Evolutionary conservation across 2,113 vertebrate genomes (phyloP).

Genomic region (Riparia riparia): DNA sequence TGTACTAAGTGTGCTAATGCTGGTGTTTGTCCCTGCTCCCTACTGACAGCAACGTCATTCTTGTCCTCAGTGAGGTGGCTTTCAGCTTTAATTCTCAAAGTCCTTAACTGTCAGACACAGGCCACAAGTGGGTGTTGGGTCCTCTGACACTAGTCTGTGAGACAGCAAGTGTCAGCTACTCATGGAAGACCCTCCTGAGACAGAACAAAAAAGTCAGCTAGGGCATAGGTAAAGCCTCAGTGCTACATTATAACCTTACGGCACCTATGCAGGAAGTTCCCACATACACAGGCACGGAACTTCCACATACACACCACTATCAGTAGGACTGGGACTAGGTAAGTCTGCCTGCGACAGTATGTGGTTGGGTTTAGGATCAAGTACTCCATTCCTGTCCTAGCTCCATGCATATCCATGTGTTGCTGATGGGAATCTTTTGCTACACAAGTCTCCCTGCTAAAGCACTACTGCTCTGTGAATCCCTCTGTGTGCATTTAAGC

Average conservation of each 20-base stretch:
- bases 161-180: not conserved
- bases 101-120: not conserved
- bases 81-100: not conserved
- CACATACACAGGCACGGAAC: not conserved
- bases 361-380: not conserved
- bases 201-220: not conserved
- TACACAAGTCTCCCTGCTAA: not conserved
- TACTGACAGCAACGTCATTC: not conserved
- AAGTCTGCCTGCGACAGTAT: not conserved
- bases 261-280: not conserved
- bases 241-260: not conserved
- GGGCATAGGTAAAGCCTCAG: not conserved
- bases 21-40: not conserved
- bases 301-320: not conserved
- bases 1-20: conserved; percentile 26
- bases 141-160: not conserved
- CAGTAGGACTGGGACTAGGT: not conserved
- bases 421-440: not conserved
- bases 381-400: not conserved
- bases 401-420: not conserved
- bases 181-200: not conserved
- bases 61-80: not conserved
- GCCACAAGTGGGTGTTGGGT: not conserved
- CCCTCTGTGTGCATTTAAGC: not conserved
- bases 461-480: not conserved